Percentiles rank a stretch among this genome's conserved stretches.
Conservation (phyloP, 1,140 invertebrate species). For the Anoplolepis gracilipes region DNA sequence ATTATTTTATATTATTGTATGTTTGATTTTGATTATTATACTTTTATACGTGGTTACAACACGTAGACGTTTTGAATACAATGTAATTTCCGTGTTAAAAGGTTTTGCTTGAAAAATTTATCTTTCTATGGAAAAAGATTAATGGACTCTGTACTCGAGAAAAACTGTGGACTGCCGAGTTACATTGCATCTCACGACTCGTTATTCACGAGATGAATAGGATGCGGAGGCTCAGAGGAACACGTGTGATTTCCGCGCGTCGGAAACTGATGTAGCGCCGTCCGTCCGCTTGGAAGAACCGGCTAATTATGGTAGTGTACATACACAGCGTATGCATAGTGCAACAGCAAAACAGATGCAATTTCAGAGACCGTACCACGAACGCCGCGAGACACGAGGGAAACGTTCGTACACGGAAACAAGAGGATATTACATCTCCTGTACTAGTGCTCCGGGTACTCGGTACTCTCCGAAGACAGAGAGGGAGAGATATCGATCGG, state of each 20-base stretch:
- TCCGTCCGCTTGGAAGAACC: constrained; percentile 64
- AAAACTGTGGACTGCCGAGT: background rate
- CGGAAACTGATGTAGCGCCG: constrained; percentile 22
- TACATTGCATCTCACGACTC: background rate
- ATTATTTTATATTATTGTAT: no score
- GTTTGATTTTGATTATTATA: no score
- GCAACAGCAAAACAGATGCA: constrained; percentile 38
- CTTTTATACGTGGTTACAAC: no score
- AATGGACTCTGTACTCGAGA: no score
- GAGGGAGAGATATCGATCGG: constrained; percentile 16
- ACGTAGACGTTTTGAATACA: no score
- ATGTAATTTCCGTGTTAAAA: no score
- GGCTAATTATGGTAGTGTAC: constrained; percentile 62
- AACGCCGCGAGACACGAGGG: constrained; percentile 9
- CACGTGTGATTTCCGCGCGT: constrained; percentile 46
- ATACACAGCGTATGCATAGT: constrained; percentile 21
- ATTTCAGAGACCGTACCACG: constrained; percentile 43
- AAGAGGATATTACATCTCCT: constrained; percentile 9
- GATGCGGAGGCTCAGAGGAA: background rate
- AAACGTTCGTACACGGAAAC: constrained; percentile 48
- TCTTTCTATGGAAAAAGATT: no score
- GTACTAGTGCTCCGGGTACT: background rate
- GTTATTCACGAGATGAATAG: constrained; percentile 33
- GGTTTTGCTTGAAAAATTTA: background rate
- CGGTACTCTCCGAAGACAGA: background rate